phyloP scores from a whole-genome alignment of 2,113 vertebrate genomes.

The Oenanthe oenanthe region DNA sequence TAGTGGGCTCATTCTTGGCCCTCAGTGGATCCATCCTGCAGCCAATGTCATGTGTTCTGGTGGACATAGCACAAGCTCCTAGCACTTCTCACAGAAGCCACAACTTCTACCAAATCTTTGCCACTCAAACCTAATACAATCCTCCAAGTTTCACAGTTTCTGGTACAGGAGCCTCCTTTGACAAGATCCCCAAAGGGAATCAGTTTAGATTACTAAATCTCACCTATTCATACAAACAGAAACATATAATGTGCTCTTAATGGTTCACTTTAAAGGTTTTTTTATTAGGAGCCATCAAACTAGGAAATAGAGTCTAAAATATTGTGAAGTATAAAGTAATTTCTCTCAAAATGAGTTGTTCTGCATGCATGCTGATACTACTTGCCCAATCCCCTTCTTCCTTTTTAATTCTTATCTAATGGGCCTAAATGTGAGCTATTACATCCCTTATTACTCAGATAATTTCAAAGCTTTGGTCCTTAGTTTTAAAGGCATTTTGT shows the following conservation, averaged over 20 bases:
- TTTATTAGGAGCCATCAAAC: not conserved
- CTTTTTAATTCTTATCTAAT: not conserved
- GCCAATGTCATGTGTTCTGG: not conserved
- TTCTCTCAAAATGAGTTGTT: not conserved
- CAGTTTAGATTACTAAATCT: not conserved
- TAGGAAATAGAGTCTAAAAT: not conserved
- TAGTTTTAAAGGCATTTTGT: not conserved
- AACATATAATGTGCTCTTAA: not conserved
- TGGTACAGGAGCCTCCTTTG: accelerated
- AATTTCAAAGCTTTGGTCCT: not conserved
- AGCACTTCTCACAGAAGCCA: not conserved
- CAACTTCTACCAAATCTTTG: not conserved
- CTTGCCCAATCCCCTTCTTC: not conserved
- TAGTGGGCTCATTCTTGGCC: accelerated
- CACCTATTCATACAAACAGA: not conserved
- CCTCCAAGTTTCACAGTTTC: not conserved
- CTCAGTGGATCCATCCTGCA: not conserved
- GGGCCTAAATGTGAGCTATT: not conserved
- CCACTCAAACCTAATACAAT: not conserved
- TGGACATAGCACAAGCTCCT: not conserved
- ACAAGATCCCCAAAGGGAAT: not conserved
- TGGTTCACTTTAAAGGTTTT: not conserved
- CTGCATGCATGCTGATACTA: not conserved
- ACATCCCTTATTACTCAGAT: not conserved
- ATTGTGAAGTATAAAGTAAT: not conserved